Conservation (phyloP, 2,797 vertebrate genomes). For the Otus scops region DNA sequence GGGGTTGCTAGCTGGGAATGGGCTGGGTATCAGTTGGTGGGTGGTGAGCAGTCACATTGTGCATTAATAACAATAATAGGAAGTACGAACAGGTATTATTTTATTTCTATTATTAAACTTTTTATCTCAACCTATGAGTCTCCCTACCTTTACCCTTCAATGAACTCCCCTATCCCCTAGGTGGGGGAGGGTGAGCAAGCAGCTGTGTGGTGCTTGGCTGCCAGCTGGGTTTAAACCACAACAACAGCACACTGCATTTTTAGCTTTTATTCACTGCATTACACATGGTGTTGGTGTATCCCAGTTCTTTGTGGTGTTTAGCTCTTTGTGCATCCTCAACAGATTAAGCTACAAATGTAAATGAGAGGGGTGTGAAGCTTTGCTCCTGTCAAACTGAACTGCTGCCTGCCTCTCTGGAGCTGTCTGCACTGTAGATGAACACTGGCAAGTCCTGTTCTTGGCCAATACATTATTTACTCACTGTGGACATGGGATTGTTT, state of each 20-base stretch:
- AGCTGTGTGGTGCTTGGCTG: no score
- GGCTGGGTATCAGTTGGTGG: no score
- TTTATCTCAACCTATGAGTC: no score
- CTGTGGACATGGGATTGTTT: neutral
- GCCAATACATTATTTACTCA: rapidly evolving
- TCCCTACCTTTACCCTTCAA: no score
- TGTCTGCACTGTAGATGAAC: neutral
- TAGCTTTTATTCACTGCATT: neutral
- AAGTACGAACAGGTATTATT: no score
- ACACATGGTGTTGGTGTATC: neutral
- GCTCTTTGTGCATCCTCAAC: neutral
- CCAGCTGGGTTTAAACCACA: no score
- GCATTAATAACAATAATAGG: no score
- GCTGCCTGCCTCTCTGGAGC: neutral
- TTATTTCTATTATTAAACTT: no score
- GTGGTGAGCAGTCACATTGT: no score
- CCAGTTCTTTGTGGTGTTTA: neutral
- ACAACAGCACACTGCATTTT: rapidly evolving
- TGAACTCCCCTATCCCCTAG: no score
- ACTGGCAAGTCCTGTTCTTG: neutral
- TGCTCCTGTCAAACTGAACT: neutral
- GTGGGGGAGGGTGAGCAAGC: no score
- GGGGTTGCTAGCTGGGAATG: no score
- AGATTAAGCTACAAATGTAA: neutral
- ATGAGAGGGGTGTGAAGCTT: neutral